phyloP scores from a whole-genome alignment of 2,797 vertebrate species.

The Harpagifer antarcticus region DNA sequence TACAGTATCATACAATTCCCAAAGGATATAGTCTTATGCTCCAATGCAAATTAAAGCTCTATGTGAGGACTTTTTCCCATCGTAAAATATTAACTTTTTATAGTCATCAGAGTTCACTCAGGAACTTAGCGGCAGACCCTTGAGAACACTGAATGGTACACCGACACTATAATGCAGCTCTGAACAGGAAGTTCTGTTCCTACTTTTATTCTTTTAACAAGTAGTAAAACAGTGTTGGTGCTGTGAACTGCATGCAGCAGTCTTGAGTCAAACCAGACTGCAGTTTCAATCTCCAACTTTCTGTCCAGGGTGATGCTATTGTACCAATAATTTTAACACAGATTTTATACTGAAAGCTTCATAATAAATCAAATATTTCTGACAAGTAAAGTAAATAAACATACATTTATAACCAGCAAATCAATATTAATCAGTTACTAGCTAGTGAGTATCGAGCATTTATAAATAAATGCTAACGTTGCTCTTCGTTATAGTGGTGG shows the following conservation, averaged over 20 bases:
- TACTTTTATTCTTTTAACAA: too few relatives aligned
- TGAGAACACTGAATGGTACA: neutral
- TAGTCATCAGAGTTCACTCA: conserved; percentile 5
- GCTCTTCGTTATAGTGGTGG: neutral
- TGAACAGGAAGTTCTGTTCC: neutral
- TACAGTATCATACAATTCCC: conserved; percentile 27
- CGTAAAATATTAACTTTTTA: conserved; percentile 9
- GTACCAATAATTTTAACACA: neutral
- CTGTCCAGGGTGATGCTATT: neutral
- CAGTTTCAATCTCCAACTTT: neutral
- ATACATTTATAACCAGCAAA: neutral
- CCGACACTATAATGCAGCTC: conserved; percentile 2
- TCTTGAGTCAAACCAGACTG: neutral
- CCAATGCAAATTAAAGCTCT: conserved; percentile 7
- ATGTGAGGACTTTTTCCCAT: conserved; percentile 15
- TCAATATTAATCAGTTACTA: neutral
- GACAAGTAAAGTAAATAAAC: neutral
- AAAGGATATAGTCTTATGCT: conserved; percentile 6
- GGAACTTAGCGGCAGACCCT: conserved; percentile 1
- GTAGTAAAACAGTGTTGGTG: too few relatives aligned
- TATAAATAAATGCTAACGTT: neutral
- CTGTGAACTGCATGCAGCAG: too few relatives aligned
- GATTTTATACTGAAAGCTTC: neutral
- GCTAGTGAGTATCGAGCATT: neutral
- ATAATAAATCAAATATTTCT: neutral